Percentiles rank a stretch among this genome's conserved stretches.
phyloP scores from a whole-genome alignment of 2,113 vertebrate genomes.

The Chlorodrepanis virens region DNA sequence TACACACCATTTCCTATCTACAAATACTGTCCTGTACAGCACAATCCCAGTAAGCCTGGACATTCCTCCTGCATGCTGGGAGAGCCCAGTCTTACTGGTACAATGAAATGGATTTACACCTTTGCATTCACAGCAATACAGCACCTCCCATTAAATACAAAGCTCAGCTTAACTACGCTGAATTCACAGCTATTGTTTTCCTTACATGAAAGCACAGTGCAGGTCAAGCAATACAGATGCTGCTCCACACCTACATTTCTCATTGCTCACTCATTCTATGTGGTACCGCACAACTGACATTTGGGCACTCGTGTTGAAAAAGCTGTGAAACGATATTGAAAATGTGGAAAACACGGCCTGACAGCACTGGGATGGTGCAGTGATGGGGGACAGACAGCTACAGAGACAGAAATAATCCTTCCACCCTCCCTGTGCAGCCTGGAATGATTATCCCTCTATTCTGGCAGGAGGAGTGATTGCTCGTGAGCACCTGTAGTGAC shows the following conservation, averaged over 20 bases:
- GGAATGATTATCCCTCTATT: neutral
- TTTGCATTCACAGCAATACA: neutral
- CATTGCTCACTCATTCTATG: neutral
- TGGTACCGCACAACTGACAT: neutral
- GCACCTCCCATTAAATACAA: neutral
- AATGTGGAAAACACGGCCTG: constrained; percentile 27
- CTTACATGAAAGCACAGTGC: neutral
- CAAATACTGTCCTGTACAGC: neutral
- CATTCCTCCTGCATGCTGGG: neutral
- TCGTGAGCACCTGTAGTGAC: neutral
- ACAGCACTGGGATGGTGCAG: neutral
- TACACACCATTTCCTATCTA: neutral
- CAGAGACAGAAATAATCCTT: neutral
- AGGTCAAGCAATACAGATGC: neutral
- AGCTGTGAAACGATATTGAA: constrained; percentile 36
- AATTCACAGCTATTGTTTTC: constrained; percentile 2
- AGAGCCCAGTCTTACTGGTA: neutral
- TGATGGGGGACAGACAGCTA: neutral
- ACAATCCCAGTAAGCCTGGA: neutral
- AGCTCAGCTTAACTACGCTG: neutral
- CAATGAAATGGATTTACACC: neutral
- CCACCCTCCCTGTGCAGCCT: neutral
- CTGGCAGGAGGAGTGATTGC: neutral
- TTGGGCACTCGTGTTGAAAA: neutral
- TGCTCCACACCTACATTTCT: neutral